A percentile compares a stretch with the other conserved stretches of the same genome.
Evolutionary conservation across 37 sponge, comb jelly and placozoan species (phyloP).

Genomic region (Petrosia ficiformis): DNA sequence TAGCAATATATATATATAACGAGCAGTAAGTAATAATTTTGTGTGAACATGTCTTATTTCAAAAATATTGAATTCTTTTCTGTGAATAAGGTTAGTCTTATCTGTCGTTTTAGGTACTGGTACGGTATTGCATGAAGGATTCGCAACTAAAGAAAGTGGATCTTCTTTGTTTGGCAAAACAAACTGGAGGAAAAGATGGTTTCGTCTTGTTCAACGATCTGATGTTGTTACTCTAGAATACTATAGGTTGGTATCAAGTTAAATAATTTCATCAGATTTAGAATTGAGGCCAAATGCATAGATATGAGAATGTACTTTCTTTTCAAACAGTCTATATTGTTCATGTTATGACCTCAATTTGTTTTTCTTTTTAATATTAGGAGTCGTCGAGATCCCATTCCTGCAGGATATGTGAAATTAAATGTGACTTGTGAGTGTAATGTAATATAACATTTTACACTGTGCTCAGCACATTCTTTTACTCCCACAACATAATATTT

Average conservation of each 20-base stretch:
- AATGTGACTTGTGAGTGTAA: constrained; percentile 65
- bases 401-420: constrained; percentile 76
- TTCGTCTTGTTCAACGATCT: constrained; percentile 55
- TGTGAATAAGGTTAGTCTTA: not conserved
- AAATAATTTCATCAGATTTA: not conserved
- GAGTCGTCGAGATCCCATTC: constrained; percentile 48
- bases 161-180: constrained; percentile 77
- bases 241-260: constrained; percentile 61
- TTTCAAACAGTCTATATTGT: not conserved
- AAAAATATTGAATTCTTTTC: not conserved
- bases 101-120: constrained; percentile 9
- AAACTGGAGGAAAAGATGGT: constrained; percentile 91
- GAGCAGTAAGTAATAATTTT: no score
- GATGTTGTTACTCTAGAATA: constrained; percentile 47
- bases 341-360: no score
- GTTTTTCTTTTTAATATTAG: constrained; percentile 22
- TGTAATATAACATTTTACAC: no score
- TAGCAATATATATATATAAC: no score
- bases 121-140: constrained; percentile 76
- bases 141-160: constrained; percentile 92
- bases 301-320: not conserved
- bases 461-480: no score
- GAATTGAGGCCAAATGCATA: not conserved
- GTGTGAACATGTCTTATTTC: no score
- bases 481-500: no score